Conservation (phyloP, 2,888 invertebrate species). For the Brassicogethes aeneus region DNA sequence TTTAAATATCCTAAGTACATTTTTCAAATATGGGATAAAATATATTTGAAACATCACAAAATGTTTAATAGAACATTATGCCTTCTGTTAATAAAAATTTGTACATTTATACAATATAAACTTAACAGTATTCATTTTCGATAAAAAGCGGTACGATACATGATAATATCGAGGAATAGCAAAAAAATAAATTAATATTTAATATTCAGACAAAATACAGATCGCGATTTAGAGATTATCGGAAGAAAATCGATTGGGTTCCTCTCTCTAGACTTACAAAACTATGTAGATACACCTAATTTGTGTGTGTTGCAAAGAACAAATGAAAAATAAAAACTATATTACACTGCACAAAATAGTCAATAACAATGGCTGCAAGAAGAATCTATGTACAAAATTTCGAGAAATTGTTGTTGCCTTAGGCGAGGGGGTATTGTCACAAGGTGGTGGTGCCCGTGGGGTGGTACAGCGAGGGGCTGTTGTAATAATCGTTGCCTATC, state of each 20-base stretch:
- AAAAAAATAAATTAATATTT: slow-evolving; percentile 4
- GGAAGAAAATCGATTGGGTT: background rate
- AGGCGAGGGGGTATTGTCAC: slow-evolving; percentile 89
- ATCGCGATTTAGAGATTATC: slow-evolving; percentile 11
- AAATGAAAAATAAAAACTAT: background rate
- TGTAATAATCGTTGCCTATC: slow-evolving; percentile 67
- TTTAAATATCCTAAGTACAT: slow-evolving; percentile 11
- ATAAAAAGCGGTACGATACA: background rate
- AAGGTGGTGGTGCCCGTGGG: slow-evolving; percentile 69
- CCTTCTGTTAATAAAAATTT: slow-evolving; percentile 15
- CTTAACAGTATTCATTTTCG: background rate
- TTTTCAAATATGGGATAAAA: slow-evolving; percentile 19
- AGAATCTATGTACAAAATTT: slow-evolving; percentile 9
- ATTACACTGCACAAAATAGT: slow-evolving; percentile 6
- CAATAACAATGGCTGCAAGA: slow-evolving; percentile 9
- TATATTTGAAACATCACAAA: slow-evolving; percentile 27
- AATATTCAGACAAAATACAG: slow-evolving; percentile 10
- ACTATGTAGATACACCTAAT: background rate
- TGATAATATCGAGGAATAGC: background rate
- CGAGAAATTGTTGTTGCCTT: slow-evolving; percentile 41
- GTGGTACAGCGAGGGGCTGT: slow-evolving; percentile 75
- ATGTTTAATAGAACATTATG: slow-evolving; percentile 21
- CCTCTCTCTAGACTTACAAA: too few relatives aligned
- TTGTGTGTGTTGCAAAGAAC: background rate
- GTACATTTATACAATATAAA: slow-evolving; percentile 14